Evolutionary conservation across 2,113 vertebrate genomes (phyloP).

Genomic region (Pygoscelis adeliae): DNA sequence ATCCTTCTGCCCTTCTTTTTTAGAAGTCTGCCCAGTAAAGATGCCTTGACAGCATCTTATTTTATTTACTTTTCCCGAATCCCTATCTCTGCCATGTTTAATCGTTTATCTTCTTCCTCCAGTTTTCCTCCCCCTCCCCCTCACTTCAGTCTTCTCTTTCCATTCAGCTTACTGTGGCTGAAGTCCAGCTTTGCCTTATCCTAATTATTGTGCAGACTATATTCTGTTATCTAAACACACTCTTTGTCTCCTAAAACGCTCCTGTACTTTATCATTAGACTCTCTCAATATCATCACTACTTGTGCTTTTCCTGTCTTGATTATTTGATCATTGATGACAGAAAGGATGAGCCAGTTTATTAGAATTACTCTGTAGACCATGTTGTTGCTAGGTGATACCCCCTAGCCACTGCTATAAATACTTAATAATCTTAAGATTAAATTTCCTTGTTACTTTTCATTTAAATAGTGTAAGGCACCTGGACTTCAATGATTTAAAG

Average conservation of each 20-base stretch:
- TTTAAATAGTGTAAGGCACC: conserved; percentile 57
- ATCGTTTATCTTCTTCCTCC: conserved; percentile 19
- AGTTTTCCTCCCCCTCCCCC: neutral
- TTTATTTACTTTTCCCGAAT: conserved; percentile 33
- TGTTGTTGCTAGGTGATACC: conserved; percentile 61
- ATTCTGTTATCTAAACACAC: neutral
- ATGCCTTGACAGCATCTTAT: conserved; percentile 38
- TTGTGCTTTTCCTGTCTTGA: conserved; percentile 29
- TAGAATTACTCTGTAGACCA: conserved; percentile 20
- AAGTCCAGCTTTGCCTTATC: conserved; percentile 7
- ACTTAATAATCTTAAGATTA: conserved; percentile 67
- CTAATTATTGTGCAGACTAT: neutral
- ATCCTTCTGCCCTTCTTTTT: conserved; percentile 47
- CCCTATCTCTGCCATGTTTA: conserved; percentile 28
- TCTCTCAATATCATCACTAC: conserved; percentile 30
- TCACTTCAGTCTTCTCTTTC: neutral
- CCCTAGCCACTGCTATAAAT: conserved; percentile 50
- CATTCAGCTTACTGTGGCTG: neutral
- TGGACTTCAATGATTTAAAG: conserved; percentile 56
- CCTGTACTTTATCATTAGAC: conserved; percentile 25
- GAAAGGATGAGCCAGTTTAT: conserved; percentile 54
- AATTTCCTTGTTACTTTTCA: conserved; percentile 68
- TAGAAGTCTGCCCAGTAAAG: conserved; percentile 12
- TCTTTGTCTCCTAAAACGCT: conserved; percentile 39
- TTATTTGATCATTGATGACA: conserved; percentile 58